Percentiles rank a stretch among this genome's conserved stretches.
These are phyloP conservation scores for Fulica atra DNA, from an alignment of 2,113 vertebrate species.

Conservation along the genomic window DNA sequence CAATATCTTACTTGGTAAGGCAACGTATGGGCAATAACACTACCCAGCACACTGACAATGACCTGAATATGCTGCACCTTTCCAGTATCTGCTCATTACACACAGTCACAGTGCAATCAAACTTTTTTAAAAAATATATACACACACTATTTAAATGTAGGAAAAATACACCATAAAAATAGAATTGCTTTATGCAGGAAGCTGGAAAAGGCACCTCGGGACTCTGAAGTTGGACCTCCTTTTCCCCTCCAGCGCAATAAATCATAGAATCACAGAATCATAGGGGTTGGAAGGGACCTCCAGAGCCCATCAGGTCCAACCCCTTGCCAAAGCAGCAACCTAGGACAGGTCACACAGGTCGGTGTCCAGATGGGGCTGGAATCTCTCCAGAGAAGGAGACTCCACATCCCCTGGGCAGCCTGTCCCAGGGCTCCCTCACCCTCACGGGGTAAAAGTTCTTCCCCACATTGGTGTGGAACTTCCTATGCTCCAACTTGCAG, in stretches of 20 bases:
- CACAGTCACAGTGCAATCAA: background rate
- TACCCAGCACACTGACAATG: background rate
- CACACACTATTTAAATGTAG: background rate
- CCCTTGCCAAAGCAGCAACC: no score
- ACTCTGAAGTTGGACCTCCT: background rate
- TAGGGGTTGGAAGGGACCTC: no score
- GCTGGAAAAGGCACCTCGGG: background rate
- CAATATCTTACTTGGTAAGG: background rate
- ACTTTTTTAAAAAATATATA: background rate
- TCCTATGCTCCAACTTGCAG: no score
- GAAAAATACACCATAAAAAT: background rate
- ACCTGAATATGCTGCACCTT: background rate
- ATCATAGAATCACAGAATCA: no score
- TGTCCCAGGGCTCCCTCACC: no score
- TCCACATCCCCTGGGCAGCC: no score
- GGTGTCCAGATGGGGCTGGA: no score
- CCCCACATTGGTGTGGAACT: no score
- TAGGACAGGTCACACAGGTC: no score
- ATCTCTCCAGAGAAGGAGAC: no score
- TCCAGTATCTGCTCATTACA: background rate
- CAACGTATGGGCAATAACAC: background rate
- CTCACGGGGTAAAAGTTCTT: no score
- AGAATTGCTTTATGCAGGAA: background rate
- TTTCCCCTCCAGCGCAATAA: background rate
- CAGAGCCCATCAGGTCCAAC: no score